Percentiles rank a stretch among this genome's conserved stretches.
These are phyloP conservation scores for Regulus satrapa DNA, from an alignment of 2,113 vertebrate species.

Conservation along the genomic window DNA sequence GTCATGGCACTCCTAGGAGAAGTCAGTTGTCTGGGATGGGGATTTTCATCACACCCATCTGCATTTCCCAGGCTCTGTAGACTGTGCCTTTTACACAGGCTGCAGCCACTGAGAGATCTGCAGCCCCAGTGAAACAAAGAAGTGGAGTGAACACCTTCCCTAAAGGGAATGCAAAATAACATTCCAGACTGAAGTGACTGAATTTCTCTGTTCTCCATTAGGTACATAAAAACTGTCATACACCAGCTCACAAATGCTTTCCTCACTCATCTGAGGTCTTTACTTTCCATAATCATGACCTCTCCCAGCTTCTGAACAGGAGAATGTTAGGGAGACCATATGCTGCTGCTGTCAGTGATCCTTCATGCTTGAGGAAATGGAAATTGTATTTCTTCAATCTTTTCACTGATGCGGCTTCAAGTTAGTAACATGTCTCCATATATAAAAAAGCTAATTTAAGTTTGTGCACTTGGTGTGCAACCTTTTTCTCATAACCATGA, in stretches of 20 bases:
- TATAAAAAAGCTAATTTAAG: background rate
- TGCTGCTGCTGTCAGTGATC: background rate
- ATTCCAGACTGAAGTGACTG: background rate
- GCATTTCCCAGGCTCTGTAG: background rate
- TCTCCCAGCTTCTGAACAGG: background rate
- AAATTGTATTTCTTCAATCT: background rate
- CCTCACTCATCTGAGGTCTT: background rate
- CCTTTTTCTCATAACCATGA: background rate
- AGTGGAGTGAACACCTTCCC: background rate
- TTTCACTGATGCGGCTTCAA: background rate
- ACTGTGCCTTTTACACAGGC: background rate
- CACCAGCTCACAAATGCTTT: background rate
- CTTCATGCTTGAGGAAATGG: background rate
- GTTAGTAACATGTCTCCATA: background rate
- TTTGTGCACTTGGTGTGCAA: background rate
- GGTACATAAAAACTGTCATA: background rate
- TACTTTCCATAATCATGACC: background rate
- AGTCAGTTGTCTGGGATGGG: background rate
- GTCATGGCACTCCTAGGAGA: background rate
- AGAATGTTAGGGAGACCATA: background rate
- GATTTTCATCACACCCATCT: background rate
- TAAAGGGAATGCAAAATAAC: background rate
- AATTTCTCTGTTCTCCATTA: background rate
- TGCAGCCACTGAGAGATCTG: background rate
- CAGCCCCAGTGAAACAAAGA: background rate